phyloP scores from a whole-genome alignment of 2,797 vertebrate genomes.

The Sebastes vulpes region DNA sequence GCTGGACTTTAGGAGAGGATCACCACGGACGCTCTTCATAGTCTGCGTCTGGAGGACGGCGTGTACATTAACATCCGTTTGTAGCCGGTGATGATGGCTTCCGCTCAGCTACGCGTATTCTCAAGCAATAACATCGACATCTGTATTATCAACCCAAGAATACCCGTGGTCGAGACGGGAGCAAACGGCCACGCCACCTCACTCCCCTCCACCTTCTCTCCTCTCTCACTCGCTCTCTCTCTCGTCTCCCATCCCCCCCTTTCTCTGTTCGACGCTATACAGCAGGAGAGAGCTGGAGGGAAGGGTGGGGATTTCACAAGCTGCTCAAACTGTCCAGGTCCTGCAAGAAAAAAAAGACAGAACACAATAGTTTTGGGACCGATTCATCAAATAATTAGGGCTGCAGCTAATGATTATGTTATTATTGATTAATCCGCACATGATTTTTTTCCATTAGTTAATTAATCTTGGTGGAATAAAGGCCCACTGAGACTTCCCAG shows the following conservation, averaged over 20 bases:
- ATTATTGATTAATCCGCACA: neutral
- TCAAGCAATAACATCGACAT: constrained; percentile 89
- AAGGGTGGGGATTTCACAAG: constrained; percentile 66
- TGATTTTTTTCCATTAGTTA: neutral
- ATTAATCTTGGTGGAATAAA: neutral
- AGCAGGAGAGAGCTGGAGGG: constrained; percentile 75
- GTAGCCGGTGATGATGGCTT: constrained; percentile 59
- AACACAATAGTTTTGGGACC: constrained; percentile 28
- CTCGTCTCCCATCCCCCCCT: constrained; percentile 32
- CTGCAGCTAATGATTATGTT: neutral
- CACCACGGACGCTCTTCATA: constrained; percentile 11
- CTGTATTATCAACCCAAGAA: constrained; percentile 89
- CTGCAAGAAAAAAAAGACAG: constrained; percentile 49
- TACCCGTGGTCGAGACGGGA: constrained; percentile 87
- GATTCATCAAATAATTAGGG: constrained; percentile 15
- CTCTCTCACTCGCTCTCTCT: constrained; percentile 1
- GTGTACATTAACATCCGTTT: neutral
- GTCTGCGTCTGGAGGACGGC: neutral
- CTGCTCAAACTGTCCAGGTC: constrained; percentile 55
- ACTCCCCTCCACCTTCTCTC: constrained; percentile 70
- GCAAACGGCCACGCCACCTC: constrained; percentile 72
- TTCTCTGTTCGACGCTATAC: constrained; percentile 45
- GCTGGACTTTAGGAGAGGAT: constrained; percentile 34
- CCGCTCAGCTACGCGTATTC: constrained; percentile 88
- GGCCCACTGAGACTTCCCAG: neutral